A percentile compares a stretch with the other conserved stretches of the same genome.
These are phyloP conservation scores for Drosophila willistoni DNA, from an alignment of 1,140 invertebrate species.

Conservation along the genomic window DNA sequence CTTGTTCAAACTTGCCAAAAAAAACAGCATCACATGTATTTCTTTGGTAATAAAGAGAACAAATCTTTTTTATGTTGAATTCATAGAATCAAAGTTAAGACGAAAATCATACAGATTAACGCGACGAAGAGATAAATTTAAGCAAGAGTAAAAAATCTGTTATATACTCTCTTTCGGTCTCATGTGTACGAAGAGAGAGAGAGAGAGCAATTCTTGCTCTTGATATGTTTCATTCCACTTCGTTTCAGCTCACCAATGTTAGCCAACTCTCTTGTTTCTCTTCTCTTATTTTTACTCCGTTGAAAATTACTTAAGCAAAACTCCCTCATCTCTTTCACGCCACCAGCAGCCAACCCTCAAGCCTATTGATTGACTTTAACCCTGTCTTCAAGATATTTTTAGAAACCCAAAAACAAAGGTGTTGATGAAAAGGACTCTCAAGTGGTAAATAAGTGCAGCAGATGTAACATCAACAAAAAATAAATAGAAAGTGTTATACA, in stretches of 20 bases:
- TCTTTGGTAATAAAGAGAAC: too few relatives aligned
- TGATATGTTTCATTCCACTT: background rate
- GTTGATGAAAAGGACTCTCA: constrained; percentile 40
- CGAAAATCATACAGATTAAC: background rate
- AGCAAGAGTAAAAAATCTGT: too few relatives aligned
- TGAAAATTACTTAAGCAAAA: constrained; percentile 7
- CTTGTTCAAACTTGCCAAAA: too few relatives aligned
- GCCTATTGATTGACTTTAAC: constrained; percentile 37
- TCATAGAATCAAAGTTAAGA: background rate
- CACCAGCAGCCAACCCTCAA: background rate
- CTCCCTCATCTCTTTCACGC: too few relatives aligned
- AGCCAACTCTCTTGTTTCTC: background rate
- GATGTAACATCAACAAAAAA: constrained; percentile 38
- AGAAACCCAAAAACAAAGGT: constrained; percentile 37
- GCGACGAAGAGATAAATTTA: background rate
- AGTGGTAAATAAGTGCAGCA: constrained; percentile 59
- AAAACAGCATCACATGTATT: too few relatives aligned
- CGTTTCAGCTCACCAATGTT: background rate
- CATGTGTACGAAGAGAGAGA: background rate
- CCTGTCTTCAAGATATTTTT: constrained; percentile 34
- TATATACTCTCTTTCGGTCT: background rate
- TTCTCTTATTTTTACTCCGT: constrained; percentile 6
- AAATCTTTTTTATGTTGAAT: too few relatives aligned
- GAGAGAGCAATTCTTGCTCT: background rate
- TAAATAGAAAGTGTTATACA: constrained; percentile 8